Evolutionary conservation across 2,888 invertebrate species (phyloP), one percentile per base, ranked within the genome.

Genomic region (Drosophila pseudotalamancana): DNA sequence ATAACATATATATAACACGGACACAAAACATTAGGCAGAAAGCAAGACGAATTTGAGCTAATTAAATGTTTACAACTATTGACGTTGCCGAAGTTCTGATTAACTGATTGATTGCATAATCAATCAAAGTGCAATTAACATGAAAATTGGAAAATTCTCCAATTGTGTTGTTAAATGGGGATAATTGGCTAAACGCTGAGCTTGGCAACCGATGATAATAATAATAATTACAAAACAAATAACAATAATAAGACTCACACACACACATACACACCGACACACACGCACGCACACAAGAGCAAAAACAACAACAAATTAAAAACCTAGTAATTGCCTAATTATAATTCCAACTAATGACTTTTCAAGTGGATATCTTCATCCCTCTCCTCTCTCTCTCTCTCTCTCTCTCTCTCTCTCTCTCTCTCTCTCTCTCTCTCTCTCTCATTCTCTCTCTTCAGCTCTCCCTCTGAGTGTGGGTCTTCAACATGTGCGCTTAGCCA

Each of bases 291-390:
- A 21, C 18, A n/a, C n/a, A n/a, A n/a, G n/a, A 40, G 25, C 23
- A 43, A 48, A 1, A 42, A 46, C 49, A 56, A 46, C 49, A 56
- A 48, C 21, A 55, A 71, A 55, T 68, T 65, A 73, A 76, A 84
- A 84, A 74, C 71, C 72, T 65, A 72, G 72, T 85, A 82, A 82
- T 77, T 85, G 83, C 82, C 75, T 75, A 72, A 85, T 85, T 82
- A 82, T 75, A 82, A 82, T 82, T 77, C 72, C 77, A 61, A 69
- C 77, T 85, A 82, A 82, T 79, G 80, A 82, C 83, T 82, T 82
- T 85, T 82, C 83, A 82, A 82, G 85, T 74, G 69, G 61, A 81
- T 81, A 79, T 81, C 79, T 81, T 61, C 65, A 73, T 81, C 76
- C 66, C 32, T 8, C n/a, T n/a, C n/a, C n/a, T n/a, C n/a, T n/a